Conservation (phyloP, 1,140 invertebrate species). For the Caenorhabditis tropicalis region DNA sequence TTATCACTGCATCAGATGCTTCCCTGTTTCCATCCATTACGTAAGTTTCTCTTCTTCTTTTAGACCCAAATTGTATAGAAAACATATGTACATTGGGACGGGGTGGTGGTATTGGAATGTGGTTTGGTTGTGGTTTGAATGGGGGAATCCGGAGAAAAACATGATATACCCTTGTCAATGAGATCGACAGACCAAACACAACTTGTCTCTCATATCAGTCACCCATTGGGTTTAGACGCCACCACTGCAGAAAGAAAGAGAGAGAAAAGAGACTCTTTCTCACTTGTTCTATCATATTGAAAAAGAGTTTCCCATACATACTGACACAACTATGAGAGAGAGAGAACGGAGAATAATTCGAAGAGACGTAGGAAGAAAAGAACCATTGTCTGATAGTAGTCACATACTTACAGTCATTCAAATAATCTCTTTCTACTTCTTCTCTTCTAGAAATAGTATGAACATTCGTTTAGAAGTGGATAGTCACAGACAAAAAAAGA, state of each 20-base stretch:
- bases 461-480: neutral
- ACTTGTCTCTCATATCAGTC: constrained; percentile 43
- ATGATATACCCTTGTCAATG: constrained; percentile 33
- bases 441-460: too few species aligned
- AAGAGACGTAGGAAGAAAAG: neutral
- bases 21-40: neutral
- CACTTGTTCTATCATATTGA: constrained; percentile 16
- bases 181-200: constrained; percentile 40
- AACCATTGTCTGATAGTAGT: neutral
- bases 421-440: too few species aligned
- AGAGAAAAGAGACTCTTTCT: neutral
- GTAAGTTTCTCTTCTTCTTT: neutral
- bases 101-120: neutral
- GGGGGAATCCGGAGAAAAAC: neutral
- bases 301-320: constrained; percentile 24
- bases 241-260: neutral
- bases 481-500: neutral
- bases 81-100: neutral
- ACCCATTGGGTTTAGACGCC: neutral
- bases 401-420: too few species aligned
- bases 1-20: constrained; percentile 9
- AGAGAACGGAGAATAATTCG: neutral
- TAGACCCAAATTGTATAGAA: neutral
- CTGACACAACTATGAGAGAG: neutral
- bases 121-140: neutral